A percentile compares a stretch with the other conserved stretches of the same genome.
Evolutionary conservation across 2,797 vertebrate species (phyloP).

Genomic region (Onychomys arenicola): DNA sequence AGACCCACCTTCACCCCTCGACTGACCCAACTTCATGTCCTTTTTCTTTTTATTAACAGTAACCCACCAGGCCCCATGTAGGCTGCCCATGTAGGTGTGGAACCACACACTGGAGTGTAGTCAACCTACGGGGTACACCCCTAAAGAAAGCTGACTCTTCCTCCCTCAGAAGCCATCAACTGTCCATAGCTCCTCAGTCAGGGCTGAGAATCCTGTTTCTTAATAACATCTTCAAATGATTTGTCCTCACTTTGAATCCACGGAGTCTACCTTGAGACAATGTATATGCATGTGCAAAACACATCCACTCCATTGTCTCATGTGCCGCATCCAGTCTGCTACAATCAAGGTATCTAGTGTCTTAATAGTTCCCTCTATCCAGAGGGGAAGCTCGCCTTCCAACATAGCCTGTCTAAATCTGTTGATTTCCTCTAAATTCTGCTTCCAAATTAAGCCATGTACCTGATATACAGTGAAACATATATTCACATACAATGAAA

Average conservation of each 20-base stretch:
- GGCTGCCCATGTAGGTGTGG: background rate
- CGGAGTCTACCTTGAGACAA: background rate
- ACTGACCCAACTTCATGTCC: background rate
- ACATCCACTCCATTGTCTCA: background rate
- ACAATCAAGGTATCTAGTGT: background rate
- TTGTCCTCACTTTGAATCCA: background rate
- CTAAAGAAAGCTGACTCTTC: background rate
- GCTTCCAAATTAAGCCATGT: background rate
- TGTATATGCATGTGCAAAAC: background rate
- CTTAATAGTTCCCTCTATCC: background rate
- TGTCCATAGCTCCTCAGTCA: background rate
- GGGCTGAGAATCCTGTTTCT: background rate
- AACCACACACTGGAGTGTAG: background rate
- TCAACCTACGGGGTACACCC: background rate
- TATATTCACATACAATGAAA: background rate
- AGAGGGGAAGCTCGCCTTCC: background rate
- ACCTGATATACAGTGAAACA: background rate
- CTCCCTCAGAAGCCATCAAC: background rate
- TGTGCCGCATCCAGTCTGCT: background rate
- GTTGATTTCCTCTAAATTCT: conserved; percentile 4
- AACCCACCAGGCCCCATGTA: no score
- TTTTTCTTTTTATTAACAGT: background rate
- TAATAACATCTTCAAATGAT: background rate
- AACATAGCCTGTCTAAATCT: background rate
- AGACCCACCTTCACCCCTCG: no score